These are phyloP conservation scores for Pelagia noctiluca DNA, from an alignment of 30 jellyfish, hydroid and myxozoan species.

Conservation along the genomic window DNA sequence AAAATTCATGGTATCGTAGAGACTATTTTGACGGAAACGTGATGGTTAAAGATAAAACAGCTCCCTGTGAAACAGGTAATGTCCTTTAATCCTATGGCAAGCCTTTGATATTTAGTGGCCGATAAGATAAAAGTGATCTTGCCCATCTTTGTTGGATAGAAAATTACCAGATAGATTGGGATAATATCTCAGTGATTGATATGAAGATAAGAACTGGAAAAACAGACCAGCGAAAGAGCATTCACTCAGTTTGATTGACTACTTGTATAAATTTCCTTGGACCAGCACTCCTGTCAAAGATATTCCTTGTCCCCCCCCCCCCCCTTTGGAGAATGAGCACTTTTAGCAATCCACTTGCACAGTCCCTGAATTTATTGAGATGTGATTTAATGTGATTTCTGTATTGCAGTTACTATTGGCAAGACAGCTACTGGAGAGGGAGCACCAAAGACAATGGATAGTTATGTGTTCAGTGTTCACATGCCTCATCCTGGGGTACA, in stretches of 20 bases:
- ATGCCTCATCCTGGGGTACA: conserved; percentile 89
- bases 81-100: background rate
- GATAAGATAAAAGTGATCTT: no score
- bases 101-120: background rate
- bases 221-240: no score
- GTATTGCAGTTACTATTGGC: conserved; percentile 38
- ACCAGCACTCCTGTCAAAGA: no score
- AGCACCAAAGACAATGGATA: background rate
- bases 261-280: no score
- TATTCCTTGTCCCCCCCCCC: no score
- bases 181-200: no score
- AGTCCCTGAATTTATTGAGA: no score
- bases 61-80: conserved; percentile 62
- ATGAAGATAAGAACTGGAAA: no score
- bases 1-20: conserved; percentile 58
- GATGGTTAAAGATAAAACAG: conserved; percentile 15
- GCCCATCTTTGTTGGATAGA: no score
- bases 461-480: conserved; percentile 75
- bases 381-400: background rate
- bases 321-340: no score
- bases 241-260: no score
- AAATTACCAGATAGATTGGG: background rate
- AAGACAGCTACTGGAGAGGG: conserved; percentile 25
- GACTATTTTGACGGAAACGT: conserved; percentile 19
- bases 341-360: no score